Conservation (phyloP, 2,888 invertebrate genomes). For the Heteromurus nitidus region DNA sequence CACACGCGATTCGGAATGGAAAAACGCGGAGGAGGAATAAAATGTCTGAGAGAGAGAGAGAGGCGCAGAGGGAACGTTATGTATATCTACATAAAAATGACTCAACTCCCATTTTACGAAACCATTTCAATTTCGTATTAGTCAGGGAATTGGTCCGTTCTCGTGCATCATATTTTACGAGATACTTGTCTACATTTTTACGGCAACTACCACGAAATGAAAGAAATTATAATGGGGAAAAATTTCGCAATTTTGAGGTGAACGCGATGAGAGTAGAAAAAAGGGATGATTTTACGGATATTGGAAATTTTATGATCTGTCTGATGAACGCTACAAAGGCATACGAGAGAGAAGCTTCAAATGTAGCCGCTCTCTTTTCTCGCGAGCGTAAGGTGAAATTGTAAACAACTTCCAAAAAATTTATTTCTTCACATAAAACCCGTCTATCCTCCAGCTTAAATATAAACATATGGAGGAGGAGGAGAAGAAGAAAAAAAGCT, state of each 20-base stretch:
- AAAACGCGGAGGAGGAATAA: slow-evolving; percentile 8
- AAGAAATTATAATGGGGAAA: slow-evolving; percentile 66
- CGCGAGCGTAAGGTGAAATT: slow-evolving; percentile 37
- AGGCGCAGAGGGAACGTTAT: too few relatives aligned
- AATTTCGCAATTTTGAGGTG: slow-evolving; percentile 63
- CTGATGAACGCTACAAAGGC: slow-evolving; percentile 34
- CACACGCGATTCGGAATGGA: neutral
- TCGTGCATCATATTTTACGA: slow-evolving; percentile 66
- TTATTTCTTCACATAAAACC: slow-evolving; percentile 60
- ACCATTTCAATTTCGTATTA: slow-evolving; percentile 63
- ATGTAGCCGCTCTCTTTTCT: neutral
- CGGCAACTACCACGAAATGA: slow-evolving; percentile 59
- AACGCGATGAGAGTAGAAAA: slow-evolving; percentile 29
- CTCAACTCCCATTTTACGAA: slow-evolving; percentile 53
- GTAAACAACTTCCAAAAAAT: slow-evolving; percentile 63
- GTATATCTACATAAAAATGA: slow-evolving; percentile 12
- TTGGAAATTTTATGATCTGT: slow-evolving; percentile 65
- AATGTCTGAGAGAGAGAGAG: too few relatives aligned
- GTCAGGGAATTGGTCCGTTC: slow-evolving; percentile 61
- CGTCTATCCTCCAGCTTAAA: neutral
- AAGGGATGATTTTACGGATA: slow-evolving; percentile 65
- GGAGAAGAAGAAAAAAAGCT: too few relatives aligned
- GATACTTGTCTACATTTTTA: slow-evolving; percentile 60
- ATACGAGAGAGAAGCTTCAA: neutral
- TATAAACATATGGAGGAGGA: too few relatives aligned